These are phyloP conservation scores for Rhegmatorhina hoffmannsi DNA, from an alignment of 2,113 vertebrate species.

Conservation along the genomic window DNA sequence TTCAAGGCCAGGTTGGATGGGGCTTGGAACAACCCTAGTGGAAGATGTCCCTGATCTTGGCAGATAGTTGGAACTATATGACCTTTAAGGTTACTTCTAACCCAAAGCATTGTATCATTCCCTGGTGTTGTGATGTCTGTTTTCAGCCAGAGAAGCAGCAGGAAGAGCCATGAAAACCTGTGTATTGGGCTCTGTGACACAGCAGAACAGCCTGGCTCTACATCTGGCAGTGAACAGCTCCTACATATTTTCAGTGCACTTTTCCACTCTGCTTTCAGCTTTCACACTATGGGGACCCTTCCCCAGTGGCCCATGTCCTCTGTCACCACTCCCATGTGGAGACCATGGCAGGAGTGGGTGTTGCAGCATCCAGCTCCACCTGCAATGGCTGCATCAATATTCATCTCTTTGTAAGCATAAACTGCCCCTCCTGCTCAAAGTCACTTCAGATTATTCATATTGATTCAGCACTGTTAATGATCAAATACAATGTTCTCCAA, in stretches of 20 bases:
- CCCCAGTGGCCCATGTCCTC: neutral
- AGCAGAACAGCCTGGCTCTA: neutral
- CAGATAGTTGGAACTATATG: neutral
- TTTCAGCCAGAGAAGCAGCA: rapidly evolving
- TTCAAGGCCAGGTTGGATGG: neutral
- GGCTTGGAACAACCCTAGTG: neutral
- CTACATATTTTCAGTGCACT: neutral
- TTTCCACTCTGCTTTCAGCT: neutral
- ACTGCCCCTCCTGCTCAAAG: neutral
- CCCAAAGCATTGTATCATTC: too few relatives aligned
- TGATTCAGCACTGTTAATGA: conserved; percentile 13
- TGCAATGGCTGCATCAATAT: neutral
- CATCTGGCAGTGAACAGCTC: neutral
- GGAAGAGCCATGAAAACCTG: neutral
- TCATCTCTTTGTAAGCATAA: neutral
- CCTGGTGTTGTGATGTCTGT: neutral
- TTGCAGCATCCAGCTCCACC: neutral
- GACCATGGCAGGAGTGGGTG: rapidly evolving
- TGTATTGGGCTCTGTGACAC: neutral
- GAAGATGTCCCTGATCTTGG: neutral
- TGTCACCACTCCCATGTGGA: rapidly evolving
- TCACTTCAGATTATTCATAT: conserved; percentile 37
- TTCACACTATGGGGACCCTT: neutral
- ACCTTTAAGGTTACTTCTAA: neutral
- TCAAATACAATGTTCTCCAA: conserved; percentile 59